phyloP scores from a whole-genome alignment of 35 echinoderm and acorn worm species.

The Ophioderma brevispina region DNA sequence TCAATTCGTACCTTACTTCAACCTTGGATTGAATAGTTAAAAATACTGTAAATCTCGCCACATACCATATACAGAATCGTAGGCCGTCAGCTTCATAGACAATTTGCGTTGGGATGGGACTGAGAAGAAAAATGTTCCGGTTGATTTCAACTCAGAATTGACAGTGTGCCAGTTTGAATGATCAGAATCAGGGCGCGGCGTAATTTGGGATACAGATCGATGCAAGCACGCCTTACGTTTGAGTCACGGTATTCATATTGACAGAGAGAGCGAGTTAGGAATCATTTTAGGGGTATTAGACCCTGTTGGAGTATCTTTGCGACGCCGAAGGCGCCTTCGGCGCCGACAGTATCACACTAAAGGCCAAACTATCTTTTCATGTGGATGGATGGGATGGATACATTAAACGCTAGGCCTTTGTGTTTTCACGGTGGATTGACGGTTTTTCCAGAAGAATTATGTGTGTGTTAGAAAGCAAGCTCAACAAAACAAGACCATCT shows the following conservation, averaged over 20 bases:
- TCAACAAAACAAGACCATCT: conserved; percentile 47
- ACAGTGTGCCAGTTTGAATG: background rate
- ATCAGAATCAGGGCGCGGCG: too few relatives aligned
- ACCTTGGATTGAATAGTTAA: too few relatives aligned
- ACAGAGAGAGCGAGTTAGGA: background rate
- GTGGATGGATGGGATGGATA: conserved; percentile 16
- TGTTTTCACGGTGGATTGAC: conserved; percentile 52
- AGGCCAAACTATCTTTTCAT: conserved; percentile 30
- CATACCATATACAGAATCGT: too few relatives aligned
- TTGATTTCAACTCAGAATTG: conserved; percentile 20
- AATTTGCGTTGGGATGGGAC: too few relatives aligned
- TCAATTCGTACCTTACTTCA: too few relatives aligned
- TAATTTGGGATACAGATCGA: conserved; percentile 31
- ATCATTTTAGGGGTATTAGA: background rate
- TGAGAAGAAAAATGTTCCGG: conserved; percentile 43
- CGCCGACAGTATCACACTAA: background rate
- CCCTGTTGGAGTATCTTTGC: background rate
- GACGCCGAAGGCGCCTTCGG: background rate
- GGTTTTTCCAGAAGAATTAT: conserved; percentile 50
- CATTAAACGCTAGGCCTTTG: conserved; percentile 27
- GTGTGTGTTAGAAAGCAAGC: conserved; percentile 59
- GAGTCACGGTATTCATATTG: background rate
- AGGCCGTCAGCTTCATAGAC: too few relatives aligned
- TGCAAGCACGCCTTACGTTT: background rate
- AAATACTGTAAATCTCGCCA: too few relatives aligned